Evolutionary conservation across 2,888 invertebrate species (phyloP).

Genomic region (Ditylenchus weischeri): DNA sequence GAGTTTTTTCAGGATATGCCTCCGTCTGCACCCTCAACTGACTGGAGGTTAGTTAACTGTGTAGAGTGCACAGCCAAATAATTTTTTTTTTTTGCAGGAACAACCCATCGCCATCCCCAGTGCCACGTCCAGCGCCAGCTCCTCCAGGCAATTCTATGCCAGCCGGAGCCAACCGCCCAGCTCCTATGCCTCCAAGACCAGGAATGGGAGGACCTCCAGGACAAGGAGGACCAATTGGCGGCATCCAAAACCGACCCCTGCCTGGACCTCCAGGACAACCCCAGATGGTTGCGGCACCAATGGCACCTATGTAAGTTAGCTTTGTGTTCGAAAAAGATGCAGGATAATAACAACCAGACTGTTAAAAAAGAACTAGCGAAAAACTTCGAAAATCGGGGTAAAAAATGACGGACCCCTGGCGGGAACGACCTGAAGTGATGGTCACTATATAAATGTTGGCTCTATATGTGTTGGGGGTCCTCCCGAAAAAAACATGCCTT

Average conservation of each 20-base stretch:
- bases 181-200: conserved; percentile 66
- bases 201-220: conserved; percentile 58
- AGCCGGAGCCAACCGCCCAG: conserved; percentile 33
- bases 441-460: too few species aligned
- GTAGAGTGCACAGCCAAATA: background rate
- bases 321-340: too few species aligned
- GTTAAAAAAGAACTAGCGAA: too few species aligned
- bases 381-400: too few species aligned
- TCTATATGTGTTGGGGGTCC: too few species aligned
- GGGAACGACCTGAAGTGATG: too few species aligned
- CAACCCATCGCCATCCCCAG: conserved; percentile 37
- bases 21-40: conserved; percentile 6
- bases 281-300: conserved; percentile 32
- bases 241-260: conserved; percentile 31
- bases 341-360: too few species aligned
- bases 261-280: conserved; percentile 29
- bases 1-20: too few species aligned
- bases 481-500: too few species aligned
- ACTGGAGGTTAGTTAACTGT: conserved; percentile 18
- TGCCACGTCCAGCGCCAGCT: conserved; percentile 44
- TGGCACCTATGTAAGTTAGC: conserved; percentile 48
- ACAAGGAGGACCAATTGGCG: conserved; percentile 56
- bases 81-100: conserved; percentile 11
- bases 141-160: conserved; percentile 28
- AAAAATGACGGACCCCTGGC: too few species aligned